phyloP scores from a whole-genome alignment of 2,113 vertebrate species.

The Rutilus rutilus region DNA sequence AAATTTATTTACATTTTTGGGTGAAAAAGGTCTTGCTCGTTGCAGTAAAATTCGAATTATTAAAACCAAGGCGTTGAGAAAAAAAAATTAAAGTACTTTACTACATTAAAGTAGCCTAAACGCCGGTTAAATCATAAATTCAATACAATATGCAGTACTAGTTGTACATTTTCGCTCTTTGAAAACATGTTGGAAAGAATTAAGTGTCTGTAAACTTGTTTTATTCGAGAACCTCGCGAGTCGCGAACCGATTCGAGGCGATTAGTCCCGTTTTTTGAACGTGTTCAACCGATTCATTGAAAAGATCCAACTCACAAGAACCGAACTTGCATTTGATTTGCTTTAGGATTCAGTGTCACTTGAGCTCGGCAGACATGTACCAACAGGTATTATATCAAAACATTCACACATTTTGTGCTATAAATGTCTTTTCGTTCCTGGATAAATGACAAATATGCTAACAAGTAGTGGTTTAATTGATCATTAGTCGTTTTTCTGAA shows the following conservation, averaged over 20 bases:
- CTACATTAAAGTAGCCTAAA: no score
- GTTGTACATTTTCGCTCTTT: neutral
- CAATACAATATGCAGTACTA: neutral
- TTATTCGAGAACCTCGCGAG: neutral
- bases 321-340: neutral
- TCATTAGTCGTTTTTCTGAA: neutral
- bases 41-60: neutral
- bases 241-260: neutral
- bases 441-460: neutral
- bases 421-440: neutral
- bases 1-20: neutral
- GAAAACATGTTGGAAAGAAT: neutral
- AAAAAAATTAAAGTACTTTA: no score
- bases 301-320: neutral
- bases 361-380: neutral
- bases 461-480: neutral
- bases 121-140: neutral
- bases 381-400: conserved; percentile 19
- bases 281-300: neutral
- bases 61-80: neutral
- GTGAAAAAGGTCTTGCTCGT: neutral
- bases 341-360: neutral
- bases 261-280: neutral
- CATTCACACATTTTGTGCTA: neutral
- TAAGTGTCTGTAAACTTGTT: neutral